Conservation (phyloP, 2,888 invertebrate genomes). For the Nymphalis urticae region DNA sequence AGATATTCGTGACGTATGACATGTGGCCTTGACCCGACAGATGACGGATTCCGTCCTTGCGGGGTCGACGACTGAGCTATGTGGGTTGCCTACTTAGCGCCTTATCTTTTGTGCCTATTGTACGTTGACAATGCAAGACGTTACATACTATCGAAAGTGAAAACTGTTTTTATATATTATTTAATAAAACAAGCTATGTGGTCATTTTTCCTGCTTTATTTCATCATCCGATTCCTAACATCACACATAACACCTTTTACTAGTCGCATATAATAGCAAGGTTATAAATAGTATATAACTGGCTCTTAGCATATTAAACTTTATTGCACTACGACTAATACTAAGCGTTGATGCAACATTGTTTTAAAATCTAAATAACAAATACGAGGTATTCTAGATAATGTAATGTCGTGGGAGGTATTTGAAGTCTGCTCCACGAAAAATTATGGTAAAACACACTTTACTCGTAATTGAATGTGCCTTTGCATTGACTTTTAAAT, state of each 20-base stretch:
- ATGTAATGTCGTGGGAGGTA: slow-evolving; percentile 51
- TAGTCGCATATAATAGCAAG: neutral
- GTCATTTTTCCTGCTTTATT: no score
- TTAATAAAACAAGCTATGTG: no score
- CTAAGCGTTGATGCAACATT: slow-evolving; percentile 31
- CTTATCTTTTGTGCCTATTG: slow-evolving; percentile 30
- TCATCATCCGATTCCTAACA: neutral
- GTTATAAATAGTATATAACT: slow-evolving; percentile 22
- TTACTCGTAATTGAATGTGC: slow-evolving; percentile 61
- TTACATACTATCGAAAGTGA: neutral
- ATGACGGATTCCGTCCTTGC: slow-evolving; percentile 80
- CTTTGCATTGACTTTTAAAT: slow-evolving; percentile 70
- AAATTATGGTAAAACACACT: slow-evolving; percentile 62
- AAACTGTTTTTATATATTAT: neutral
- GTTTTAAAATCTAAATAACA: slow-evolving; percentile 22
- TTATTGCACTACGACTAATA: slow-evolving; percentile 14
- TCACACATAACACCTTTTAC: neutral
- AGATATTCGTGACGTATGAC: slow-evolving; percentile 71
- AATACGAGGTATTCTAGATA: slow-evolving; percentile 37
- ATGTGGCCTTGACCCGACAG: slow-evolving; percentile 74
- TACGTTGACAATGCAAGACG: slow-evolving; percentile 4
- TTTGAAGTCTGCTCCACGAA: slow-evolving; percentile 51
- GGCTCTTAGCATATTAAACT: slow-evolving; percentile 26
- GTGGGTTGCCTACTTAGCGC: slow-evolving; percentile 48
- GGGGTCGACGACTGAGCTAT: slow-evolving; percentile 65